These are phyloP conservation scores for Anthophora plumipes DNA, from an alignment of 2,888 invertebrate species.

Conservation along the genomic window DNA sequence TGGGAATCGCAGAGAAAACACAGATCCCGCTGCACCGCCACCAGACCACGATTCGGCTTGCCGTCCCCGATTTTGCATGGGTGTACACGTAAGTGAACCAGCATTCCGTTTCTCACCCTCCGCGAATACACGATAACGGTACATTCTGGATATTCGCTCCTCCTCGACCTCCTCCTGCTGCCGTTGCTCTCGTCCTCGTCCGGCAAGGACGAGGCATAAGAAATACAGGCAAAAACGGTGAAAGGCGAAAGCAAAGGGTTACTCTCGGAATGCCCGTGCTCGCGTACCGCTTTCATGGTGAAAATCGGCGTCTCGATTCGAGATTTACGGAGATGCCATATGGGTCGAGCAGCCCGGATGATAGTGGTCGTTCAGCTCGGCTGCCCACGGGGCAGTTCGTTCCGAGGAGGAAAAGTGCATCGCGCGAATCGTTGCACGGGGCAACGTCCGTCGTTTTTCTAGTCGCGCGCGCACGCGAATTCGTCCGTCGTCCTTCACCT, in stretches of 20 bases:
- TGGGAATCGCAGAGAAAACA: conserved; percentile 8
- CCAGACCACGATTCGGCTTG: not conserved
- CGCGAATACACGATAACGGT: conserved; percentile 22
- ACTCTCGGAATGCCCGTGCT: no score
- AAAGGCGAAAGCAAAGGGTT: no score
- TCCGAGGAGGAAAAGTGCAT: not conserved
- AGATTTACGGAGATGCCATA: not conserved
- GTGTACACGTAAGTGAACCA: conserved; percentile 70
- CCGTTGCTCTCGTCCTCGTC: not conserved
- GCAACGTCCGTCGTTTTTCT: conserved; percentile 13
- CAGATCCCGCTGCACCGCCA: not conserved
- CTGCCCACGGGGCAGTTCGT: no score
- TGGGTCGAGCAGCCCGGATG: not conserved
- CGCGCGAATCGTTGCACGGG: not conserved
- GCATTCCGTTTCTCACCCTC: not conserved
- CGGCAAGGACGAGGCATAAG: no score
- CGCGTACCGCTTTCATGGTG: no score
- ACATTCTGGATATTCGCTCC: no score
- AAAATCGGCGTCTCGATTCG: not conserved
- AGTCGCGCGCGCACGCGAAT: conserved; percentile 38
- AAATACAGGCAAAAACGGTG: no score
- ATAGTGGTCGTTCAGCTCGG: not conserved
- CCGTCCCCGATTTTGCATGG: conserved; percentile 69
- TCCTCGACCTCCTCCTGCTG: no score
- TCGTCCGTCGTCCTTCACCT: conserved; percentile 78